Conservation (phyloP, 1,140 invertebrate genomes). For the Paraescarpia echinospica region DNA sequence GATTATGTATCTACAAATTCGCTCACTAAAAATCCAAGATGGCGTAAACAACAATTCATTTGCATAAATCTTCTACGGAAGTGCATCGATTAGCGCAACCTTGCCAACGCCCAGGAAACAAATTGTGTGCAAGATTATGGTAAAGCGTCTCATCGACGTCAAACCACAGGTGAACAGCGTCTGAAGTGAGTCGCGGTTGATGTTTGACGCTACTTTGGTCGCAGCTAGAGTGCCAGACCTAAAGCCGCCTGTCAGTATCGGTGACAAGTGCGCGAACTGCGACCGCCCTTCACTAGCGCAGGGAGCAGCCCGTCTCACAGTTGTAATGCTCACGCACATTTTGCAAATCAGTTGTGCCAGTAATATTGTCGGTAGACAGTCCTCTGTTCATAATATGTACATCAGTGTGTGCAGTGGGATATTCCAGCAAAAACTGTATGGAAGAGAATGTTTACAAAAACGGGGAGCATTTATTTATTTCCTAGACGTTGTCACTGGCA, state of each 20-base stretch:
- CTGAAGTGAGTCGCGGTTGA: neutral
- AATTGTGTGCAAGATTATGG: neutral
- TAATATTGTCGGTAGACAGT: neutral
- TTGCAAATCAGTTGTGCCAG: neutral
- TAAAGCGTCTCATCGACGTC: neutral
- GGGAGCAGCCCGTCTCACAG: neutral
- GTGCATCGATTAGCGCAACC: constrained; percentile 41
- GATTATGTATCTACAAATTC: constrained; percentile 18
- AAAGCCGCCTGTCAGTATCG: neutral
- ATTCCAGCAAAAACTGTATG: neutral
- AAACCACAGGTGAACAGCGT: neutral
- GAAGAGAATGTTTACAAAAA: neutral
- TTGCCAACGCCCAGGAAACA: constrained; percentile 48
- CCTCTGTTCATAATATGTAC: neutral
- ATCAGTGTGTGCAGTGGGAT: neutral
- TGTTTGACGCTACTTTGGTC: neutral
- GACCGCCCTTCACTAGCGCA: neutral
- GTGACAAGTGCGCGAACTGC: constrained; percentile 3
- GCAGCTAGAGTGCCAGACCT: neutral
- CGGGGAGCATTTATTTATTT: neutral
- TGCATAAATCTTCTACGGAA: constrained; percentile 51
- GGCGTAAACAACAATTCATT: constrained; percentile 58
- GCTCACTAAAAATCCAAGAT: constrained; percentile 45
- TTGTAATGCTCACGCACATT: neutral
- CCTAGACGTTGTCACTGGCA: neutral